Evolutionary conservation across 2,113 vertebrate species (phyloP), one percentile per base, ranked within the genome.

Genomic region (Alexandromys fortis): DNA sequence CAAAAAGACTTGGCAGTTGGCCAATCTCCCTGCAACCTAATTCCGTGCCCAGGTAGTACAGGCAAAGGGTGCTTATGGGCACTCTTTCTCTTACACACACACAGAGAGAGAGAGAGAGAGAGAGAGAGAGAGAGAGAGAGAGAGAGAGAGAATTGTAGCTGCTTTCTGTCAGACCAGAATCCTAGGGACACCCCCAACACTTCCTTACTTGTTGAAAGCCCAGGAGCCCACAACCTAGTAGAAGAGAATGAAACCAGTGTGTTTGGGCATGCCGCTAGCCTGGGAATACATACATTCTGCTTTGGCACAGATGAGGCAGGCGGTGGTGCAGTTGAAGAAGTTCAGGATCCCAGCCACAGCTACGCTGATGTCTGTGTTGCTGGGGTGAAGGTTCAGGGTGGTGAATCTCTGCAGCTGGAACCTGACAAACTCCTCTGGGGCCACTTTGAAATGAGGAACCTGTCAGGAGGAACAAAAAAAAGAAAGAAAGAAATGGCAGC

Each of bases 241-340:
- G 19, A 65, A 67, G 10, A 9, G 5, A 17, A n/a, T 33, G 58
- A 35, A 75, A 11, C 70, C 91, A 22, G 14, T 11, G n/a, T 1
- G 7, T 49, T 5, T 0, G 6, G 12, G 0, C 78, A 6, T 1
- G 33, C 7, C 8, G 12, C 13, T 38, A 3, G 38, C 63, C 24
- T 1, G 17, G 33, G 75, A 68, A 72, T 9, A 98, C 99, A 99
- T 98, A 99, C 99, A 99, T 99, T 99, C 99, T 77, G 99, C 99
- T 98, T 99, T 99, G 97, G 99, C 99, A 94, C 99, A 99, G 98
- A 99, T 99, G 98, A 99, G 99, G 98, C 99, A 99, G 98, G 99
- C 98, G 26, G 99, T 99, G 98, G 99, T 99, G 97, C 99, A 99
- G 98, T 99, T 99, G 78, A 99, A 99, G 99, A 99, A 99, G 61